Percentiles rank a stretch among this genome's conserved stretches.
These are phyloP conservation scores for Blastomussa wellsi DNA, from an alignment of 92 coral and sea anemone species.

Conservation along the genomic window DNA sequence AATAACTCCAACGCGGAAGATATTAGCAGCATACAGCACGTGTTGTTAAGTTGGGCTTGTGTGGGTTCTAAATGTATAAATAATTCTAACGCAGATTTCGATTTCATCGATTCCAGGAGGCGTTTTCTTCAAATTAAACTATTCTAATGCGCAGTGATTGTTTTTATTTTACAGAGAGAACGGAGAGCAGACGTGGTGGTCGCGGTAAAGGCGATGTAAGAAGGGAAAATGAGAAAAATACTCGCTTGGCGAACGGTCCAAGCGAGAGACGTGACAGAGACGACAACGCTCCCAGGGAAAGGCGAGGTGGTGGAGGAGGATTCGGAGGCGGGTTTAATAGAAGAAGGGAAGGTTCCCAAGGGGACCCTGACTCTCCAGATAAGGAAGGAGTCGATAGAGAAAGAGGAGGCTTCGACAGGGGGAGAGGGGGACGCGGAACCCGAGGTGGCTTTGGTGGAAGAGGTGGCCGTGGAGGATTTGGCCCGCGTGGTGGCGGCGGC, in stretches of 20 bases:
- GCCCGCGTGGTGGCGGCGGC: constrained; percentile 81
- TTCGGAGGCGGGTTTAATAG: constrained; percentile 81
- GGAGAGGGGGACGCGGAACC: constrained; percentile 74
- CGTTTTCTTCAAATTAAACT: not conserved
- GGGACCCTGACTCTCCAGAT: constrained; percentile 76
- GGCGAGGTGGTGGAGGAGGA: constrained; percentile 85
- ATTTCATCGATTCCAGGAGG: not conserved
- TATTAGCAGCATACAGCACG: constrained; percentile 23
- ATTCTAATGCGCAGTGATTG: not conserved
- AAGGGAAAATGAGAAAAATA: constrained; percentile 94
- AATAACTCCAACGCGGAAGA: not conserved
- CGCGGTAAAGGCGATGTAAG: constrained; percentile 83
- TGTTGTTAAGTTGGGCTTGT: constrained; percentile 18
- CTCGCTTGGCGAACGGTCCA: constrained; percentile 86
- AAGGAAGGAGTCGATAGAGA: constrained; percentile 76
- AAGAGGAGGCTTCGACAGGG: constrained; percentile 64
- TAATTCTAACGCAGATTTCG: not conserved
- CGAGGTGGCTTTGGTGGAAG: constrained; percentile 69
- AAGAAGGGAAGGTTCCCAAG: constrained; percentile 68
- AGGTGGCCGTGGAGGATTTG: constrained; percentile 80
- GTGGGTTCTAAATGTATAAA: constrained; percentile 8
- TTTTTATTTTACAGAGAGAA: constrained; percentile 44
- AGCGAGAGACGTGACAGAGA: constrained; percentile 74
- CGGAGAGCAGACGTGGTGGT: constrained; percentile 67
- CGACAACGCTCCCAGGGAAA: constrained; percentile 76